phyloP scores from a whole-genome alignment of 2,888 invertebrate species.

The Teleogryllus oceanicus region DNA sequence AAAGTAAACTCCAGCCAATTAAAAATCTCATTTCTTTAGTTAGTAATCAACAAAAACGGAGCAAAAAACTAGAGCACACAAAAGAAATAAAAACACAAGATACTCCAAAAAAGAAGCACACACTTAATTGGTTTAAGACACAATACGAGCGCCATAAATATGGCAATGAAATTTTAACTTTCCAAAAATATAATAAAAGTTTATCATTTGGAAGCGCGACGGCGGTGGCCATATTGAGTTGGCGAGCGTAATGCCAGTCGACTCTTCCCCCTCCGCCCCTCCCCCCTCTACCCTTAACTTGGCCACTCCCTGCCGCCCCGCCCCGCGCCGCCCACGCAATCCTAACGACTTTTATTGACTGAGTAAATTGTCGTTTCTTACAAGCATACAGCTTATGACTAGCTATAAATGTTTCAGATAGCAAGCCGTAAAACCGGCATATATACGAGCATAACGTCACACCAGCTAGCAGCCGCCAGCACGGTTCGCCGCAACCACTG shows the following conservation, averaged over 20 bases:
- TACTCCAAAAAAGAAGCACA: neutral
- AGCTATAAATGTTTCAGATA: constrained; percentile 18
- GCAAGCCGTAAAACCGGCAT: neutral
- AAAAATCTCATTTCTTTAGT: too few relatives aligned
- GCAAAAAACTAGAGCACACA: too few relatives aligned
- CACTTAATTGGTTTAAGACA: neutral
- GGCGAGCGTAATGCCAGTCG: neutral
- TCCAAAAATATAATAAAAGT: neutral
- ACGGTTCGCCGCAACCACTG: neutral
- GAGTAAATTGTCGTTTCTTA: constrained; percentile 18
- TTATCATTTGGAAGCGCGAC: constrained; percentile 7
- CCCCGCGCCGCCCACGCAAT: neutral
- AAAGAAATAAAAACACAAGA: too few relatives aligned
- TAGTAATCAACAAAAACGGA: too few relatives aligned
- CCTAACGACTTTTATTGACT: constrained; percentile 18
- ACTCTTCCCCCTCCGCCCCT: neutral
- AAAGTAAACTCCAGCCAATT: too few relatives aligned
- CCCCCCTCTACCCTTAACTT: neutral
- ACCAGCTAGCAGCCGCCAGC: neutral
- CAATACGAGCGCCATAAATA: neutral
- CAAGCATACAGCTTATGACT: constrained; percentile 18
- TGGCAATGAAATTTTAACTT: neutral
- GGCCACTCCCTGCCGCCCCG: neutral
- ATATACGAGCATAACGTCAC: constrained; percentile 18
- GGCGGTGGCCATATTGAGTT: neutral